Conservation (phyloP, 1,140 invertebrate species). For the Drosophila yakuba region DNA sequence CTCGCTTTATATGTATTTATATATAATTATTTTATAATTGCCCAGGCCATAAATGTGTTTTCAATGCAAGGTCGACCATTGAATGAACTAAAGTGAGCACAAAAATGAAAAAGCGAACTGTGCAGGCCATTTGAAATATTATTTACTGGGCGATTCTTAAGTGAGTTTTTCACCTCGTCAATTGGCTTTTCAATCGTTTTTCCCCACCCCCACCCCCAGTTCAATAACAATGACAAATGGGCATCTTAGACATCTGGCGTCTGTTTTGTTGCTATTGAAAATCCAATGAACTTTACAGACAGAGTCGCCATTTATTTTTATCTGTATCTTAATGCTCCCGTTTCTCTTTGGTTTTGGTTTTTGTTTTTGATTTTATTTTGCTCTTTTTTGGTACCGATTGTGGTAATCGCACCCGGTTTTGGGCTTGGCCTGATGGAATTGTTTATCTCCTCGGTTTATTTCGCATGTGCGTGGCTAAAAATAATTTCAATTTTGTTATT, state of each 20-base stretch:
- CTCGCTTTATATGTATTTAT: conserved; percentile 13
- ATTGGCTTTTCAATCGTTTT: conserved; percentile 23
- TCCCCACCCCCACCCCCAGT: not conserved
- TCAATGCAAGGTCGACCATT: conserved; percentile 58
- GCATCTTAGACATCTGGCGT: conserved; percentile 29
- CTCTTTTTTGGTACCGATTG: conserved; percentile 9
- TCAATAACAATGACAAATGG: conserved; percentile 38
- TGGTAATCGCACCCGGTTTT: conserved; percentile 46
- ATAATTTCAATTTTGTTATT: conserved; percentile 37
- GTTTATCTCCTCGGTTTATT: conserved; percentile 43
- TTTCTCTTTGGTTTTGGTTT: conserved; percentile 7
- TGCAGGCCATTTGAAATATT: conserved; percentile 21
- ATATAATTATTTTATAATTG: conserved; percentile 55
- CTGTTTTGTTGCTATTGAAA: conserved; percentile 22
- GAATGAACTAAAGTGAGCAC: conserved; percentile 38
- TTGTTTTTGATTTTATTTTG: not conserved
- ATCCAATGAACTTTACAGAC: conserved; percentile 48
- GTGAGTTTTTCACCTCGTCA: conserved; percentile 33
- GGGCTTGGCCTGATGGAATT: conserved; percentile 42
- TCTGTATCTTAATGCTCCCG: conserved; percentile 15
- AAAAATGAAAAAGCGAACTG: conserved; percentile 20
- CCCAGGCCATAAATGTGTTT: conserved; percentile 53
- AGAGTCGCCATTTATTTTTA: conserved; percentile 38
- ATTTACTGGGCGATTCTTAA: conserved; percentile 1
- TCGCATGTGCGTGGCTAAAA: conserved; percentile 54